A percentile compares a stretch with the other conserved stretches of the same genome.
Conservation (phyloP, 92 coral and sea anemone species). For the Siderastrea siderea region DNA sequence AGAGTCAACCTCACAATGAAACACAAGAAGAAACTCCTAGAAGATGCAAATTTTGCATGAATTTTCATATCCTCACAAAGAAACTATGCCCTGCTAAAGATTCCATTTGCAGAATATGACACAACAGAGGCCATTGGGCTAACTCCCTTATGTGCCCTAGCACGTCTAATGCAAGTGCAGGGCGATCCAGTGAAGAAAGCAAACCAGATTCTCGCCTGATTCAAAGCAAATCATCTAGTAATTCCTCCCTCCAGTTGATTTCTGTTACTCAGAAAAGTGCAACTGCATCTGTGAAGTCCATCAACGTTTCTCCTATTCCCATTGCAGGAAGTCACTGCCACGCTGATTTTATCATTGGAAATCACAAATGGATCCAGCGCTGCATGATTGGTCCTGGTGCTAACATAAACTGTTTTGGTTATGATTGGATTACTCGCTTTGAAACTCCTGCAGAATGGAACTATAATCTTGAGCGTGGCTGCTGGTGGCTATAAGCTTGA, state of each 20-base stretch:
- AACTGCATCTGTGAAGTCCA: slow-evolving; percentile 40
- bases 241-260: neutral
- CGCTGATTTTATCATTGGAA: slow-evolving; percentile 31
- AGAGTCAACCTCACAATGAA: neutral
- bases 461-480: slow-evolving; percentile 30
- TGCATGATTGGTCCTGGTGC: slow-evolving; percentile 45
- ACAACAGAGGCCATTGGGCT: slow-evolving; percentile 40
- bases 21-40: neutral
- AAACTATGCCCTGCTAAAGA: no score
- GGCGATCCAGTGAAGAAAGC: neutral
- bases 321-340: slow-evolving; percentile 36
- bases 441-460: slow-evolving; percentile 40
- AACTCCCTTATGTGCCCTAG: slow-evolving; percentile 35
- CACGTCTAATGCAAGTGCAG: neutral
- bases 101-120: slow-evolving; percentile 21
- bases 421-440: slow-evolving; percentile 33
- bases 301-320: slow-evolving; percentile 33
- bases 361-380: slow-evolving; percentile 24
- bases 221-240: no score
- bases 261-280: no score
- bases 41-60: neutral
- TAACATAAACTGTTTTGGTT: slow-evolving; percentile 46
- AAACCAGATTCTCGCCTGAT: neutral
- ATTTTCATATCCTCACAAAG: no score
- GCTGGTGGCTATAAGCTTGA: slow-evolving; percentile 19